Percentiles rank a stretch among this genome's conserved stretches.
phyloP scores from a whole-genome alignment of 2,888 invertebrate genomes.

The Drosophila anomalipes region DNA sequence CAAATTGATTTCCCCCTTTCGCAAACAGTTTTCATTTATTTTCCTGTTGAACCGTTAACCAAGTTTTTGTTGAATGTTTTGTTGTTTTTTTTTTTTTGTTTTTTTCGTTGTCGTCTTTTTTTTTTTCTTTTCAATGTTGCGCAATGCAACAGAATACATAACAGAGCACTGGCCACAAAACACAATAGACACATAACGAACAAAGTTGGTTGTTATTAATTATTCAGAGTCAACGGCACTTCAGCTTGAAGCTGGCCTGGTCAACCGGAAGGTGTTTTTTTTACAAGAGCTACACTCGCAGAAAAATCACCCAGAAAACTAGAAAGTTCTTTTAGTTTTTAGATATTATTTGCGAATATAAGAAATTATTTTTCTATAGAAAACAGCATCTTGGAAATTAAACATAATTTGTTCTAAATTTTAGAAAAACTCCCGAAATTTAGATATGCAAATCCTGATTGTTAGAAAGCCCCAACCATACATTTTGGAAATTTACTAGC shows the following conservation, averaged over 20 bases:
- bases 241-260: slow-evolving; percentile 45
- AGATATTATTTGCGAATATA: not conserved
- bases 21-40: slow-evolving; percentile 27
- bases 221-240: slow-evolving; percentile 71
- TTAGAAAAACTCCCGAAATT: not conserved
- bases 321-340: not conserved
- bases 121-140: slow-evolving; percentile 42
- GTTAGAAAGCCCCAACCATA: not conserved
- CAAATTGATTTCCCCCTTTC: slow-evolving; percentile 39
- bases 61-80: slow-evolving; percentile 34
- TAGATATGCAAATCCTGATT: not conserved
- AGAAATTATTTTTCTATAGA: not conserved
- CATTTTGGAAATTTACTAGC: not conserved
- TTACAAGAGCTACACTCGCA: not conserved
- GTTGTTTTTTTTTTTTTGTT: not conserved
- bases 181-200: slow-evolving; percentile 66
- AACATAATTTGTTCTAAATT: not conserved
- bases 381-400: no score
- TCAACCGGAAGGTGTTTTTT: slow-evolving; percentile 60
- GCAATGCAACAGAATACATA: slow-evolving; percentile 75
- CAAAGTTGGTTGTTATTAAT: slow-evolving; percentile 62
- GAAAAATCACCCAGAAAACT: not conserved
- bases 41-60: slow-evolving; percentile 43
- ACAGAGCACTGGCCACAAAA: slow-evolving; percentile 52
- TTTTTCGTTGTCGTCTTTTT: slow-evolving; percentile 8